Conservation (phyloP, 2,888 invertebrate species). For the Sphinx pinastri region DNA sequence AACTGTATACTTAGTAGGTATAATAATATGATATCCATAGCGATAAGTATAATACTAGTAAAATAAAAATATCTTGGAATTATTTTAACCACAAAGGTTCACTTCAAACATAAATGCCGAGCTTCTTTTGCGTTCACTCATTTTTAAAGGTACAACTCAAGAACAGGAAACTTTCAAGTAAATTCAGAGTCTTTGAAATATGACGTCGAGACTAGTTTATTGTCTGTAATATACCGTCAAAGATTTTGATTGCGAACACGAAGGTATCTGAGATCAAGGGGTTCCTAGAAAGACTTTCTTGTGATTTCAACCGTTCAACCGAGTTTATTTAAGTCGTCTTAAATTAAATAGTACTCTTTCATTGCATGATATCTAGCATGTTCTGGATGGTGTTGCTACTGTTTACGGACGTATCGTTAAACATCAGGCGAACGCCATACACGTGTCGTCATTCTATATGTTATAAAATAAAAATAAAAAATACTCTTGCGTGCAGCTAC, state of each 20-base stretch:
- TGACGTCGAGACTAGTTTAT: conserved; percentile 13
- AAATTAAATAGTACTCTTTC: no score
- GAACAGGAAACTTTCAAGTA: conserved; percentile 17
- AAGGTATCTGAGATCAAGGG: not conserved
- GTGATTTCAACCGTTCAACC: not conserved
- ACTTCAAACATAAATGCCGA: not conserved
- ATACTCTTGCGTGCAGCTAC: no score
- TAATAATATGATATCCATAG: no score
- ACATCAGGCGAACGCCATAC: no score
- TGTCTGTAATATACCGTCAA: not conserved
- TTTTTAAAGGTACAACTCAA: not conserved
- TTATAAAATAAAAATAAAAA: no score
- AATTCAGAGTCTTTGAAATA: conserved; percentile 8
- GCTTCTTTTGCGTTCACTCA: not conserved
- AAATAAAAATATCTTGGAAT: not conserved
- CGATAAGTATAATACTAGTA: no score
- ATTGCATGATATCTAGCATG: no score
- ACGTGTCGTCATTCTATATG: no score
- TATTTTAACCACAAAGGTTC: not conserved
- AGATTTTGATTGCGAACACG: conserved; percentile 1
- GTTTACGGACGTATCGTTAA: no score
- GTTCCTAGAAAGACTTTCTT: not conserved
- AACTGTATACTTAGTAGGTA: no score
- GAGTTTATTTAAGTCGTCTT: not conserved
- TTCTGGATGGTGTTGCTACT: no score